These are phyloP conservation scores for Argynnis bischoffii DNA, from an alignment of 2,888 invertebrate species.

Conservation along the genomic window DNA sequence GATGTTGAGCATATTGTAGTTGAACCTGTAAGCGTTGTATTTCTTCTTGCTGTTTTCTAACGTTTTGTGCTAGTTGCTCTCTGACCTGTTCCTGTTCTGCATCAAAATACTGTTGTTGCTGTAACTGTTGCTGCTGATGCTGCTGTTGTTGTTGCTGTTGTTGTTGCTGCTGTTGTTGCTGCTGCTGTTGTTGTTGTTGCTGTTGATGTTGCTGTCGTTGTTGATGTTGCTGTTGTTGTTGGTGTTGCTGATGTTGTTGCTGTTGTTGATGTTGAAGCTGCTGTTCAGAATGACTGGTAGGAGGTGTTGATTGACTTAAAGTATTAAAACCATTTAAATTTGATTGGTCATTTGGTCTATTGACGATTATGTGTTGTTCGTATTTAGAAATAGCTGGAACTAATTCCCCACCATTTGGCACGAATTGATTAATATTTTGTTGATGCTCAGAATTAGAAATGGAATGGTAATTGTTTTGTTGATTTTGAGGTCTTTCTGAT, in stretches of 20 bases:
- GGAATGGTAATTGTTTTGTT: slow-evolving; percentile 56
- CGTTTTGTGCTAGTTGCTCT: slow-evolving; percentile 71
- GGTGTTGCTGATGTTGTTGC: slow-evolving; percentile 41
- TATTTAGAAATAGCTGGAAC: slow-evolving; percentile 89
- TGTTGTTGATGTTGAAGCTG: slow-evolving; percentile 39
- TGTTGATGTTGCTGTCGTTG: slow-evolving; percentile 46
- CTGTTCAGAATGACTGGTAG: slow-evolving; percentile 31
- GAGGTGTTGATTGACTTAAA: slow-evolving; percentile 47
- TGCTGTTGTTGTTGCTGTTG: slow-evolving; percentile 46
- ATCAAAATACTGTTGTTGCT: slow-evolving; percentile 64
- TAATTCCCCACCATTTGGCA: slow-evolving; percentile 87
- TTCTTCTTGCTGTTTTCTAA: slow-evolving; percentile 79
- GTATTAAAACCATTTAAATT: slow-evolving; percentile 57
- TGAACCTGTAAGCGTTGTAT: slow-evolving; percentile 75
- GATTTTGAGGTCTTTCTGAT: slow-evolving; percentile 55
- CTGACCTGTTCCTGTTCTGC: slow-evolving; percentile 71
- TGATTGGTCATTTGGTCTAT: slow-evolving; percentile 59
- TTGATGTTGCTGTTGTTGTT: slow-evolving; percentile 45
- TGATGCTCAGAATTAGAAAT: slow-evolving; percentile 63
- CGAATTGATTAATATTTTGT: slow-evolving; percentile 74
- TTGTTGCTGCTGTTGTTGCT: slow-evolving; percentile 38
- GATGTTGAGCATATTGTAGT: slow-evolving; percentile 65
- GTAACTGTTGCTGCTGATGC: slow-evolving; percentile 45
- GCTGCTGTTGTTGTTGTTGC: slow-evolving; percentile 57
- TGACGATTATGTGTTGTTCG: slow-evolving; percentile 89